A percentile compares a stretch with the other conserved stretches of the same genome.
Conservation (phyloP, 2,888 invertebrate genomes). For the Pollenia griseotomentosa region DNA sequence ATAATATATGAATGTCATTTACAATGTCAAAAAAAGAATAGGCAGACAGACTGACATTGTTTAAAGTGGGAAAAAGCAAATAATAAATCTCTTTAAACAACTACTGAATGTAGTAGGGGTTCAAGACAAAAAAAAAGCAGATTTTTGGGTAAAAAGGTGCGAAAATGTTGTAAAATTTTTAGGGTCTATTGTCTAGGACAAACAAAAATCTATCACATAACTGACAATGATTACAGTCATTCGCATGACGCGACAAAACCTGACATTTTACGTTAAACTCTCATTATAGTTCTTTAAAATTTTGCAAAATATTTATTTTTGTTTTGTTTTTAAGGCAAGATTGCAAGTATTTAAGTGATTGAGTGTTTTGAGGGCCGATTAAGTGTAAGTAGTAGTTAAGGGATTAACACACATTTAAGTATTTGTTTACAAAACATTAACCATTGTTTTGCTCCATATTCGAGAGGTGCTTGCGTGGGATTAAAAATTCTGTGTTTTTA, state of each 20-base stretch:
- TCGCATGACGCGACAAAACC: conserved; percentile 69
- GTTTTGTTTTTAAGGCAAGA: conserved; percentile 20
- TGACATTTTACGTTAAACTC: conserved; percentile 63
- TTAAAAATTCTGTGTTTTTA: conserved; percentile 56
- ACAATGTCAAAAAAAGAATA: conserved; percentile 38
- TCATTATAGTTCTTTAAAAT: conserved; percentile 41
- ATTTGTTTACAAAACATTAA: conserved; percentile 73
- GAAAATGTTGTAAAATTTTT: conserved; percentile 54
- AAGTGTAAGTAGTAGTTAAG: conserved; percentile 64
- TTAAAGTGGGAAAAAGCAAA: conserved; percentile 69
- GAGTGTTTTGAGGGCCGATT: conserved; percentile 16
- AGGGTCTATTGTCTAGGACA: conserved; percentile 38
- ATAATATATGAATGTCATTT: conserved; percentile 38
- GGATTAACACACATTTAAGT: conserved; percentile 68
- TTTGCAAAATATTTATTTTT: conserved; percentile 10
- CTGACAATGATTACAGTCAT: conserved; percentile 38
- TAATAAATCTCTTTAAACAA: conserved; percentile 25
- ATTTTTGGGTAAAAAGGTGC: conserved; percentile 67
- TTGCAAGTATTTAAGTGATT: conserved; percentile 31
- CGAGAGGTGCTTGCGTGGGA: conserved; percentile 64
- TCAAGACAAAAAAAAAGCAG: conserved; percentile 14
- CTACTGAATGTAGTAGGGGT: conserved; percentile 5
- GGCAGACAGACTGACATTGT: conserved; percentile 43
- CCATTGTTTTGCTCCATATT: conserved; percentile 72
- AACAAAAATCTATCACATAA: conserved; percentile 5